Evolutionary conservation across 2,888 invertebrate species (phyloP).

Genomic region (Drosophila parthenogenetica): DNA sequence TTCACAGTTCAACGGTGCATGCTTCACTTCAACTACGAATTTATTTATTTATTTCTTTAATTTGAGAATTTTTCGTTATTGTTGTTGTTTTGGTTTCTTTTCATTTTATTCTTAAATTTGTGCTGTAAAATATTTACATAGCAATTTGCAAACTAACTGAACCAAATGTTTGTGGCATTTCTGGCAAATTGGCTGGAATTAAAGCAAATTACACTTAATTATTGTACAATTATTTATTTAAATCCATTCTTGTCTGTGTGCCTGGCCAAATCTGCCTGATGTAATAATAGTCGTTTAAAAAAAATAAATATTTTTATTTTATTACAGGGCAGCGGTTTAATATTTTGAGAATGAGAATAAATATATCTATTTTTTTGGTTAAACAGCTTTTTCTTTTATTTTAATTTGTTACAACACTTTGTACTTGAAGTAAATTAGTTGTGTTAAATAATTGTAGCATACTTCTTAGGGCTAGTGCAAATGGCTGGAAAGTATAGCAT

Average conservation of each 20-base stretch:
- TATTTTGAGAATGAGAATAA: too few relatives aligned
- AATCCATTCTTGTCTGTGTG: neutral
- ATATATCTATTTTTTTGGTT: too few relatives aligned
- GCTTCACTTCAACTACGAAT: constrained; percentile 13
- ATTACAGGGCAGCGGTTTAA: too few relatives aligned
- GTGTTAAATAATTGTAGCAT: too few relatives aligned
- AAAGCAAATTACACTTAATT: constrained; percentile 24
- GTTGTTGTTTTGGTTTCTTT: neutral
- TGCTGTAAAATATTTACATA: constrained; percentile 5
- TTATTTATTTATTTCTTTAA: constrained; percentile 29
- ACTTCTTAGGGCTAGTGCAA: too few relatives aligned
- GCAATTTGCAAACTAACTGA: constrained; percentile 28
- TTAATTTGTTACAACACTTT: too few relatives aligned
- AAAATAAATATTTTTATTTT: too few relatives aligned
- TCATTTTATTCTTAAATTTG: neutral
- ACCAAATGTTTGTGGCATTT: constrained; percentile 19
- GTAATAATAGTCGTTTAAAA: too few relatives aligned
- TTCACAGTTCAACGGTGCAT: constrained; percentile 24
- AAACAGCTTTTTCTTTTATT: too few relatives aligned
- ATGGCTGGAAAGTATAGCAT: too few relatives aligned
- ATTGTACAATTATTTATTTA: constrained; percentile 11
- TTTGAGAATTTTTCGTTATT: constrained; percentile 1
- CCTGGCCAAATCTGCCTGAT: too few relatives aligned
- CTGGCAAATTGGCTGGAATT: constrained; percentile 15
- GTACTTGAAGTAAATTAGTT: too few relatives aligned